Percentiles rank a stretch among this genome's conserved stretches.
Conservation (phyloP, 1,140 invertebrate species). For the Phymorhynchus buccinoides region DNA sequence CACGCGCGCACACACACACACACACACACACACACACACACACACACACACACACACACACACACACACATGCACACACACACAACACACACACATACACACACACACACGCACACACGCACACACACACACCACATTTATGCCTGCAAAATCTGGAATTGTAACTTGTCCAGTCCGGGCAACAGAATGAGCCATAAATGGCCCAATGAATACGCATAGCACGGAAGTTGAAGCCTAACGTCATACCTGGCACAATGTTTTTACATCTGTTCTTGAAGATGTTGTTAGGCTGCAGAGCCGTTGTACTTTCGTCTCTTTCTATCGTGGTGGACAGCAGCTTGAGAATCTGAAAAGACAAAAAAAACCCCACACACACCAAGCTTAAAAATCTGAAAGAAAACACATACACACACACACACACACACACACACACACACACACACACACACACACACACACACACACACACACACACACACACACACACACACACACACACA, state of each 20-base stretch:
- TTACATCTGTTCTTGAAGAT: slow-evolving; percentile 69
- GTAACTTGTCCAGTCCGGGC: too few relatives aligned
- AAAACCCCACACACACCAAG: neutral
- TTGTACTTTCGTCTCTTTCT: slow-evolving; percentile 62
- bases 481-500: slow-evolving; percentile 23
- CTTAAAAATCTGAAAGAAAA: neutral
- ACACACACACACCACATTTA: too few relatives aligned
- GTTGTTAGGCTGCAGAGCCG: slow-evolving; percentile 65
- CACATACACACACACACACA: slow-evolving; percentile 21
- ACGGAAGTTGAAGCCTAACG: too few relatives aligned
- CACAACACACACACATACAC: too few relatives aligned
- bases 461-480: neutral
- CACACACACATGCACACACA: neutral
- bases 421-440: slow-evolving; percentile 1
- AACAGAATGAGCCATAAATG: too few relatives aligned
- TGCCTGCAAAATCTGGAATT: too few relatives aligned
- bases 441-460: too few relatives aligned
- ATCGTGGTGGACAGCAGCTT: slow-evolving; percentile 60
- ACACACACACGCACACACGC: too few relatives aligned
- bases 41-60: neutral
- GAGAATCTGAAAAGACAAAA: slow-evolving; percentile 59
- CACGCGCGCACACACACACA: neutral
- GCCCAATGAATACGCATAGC: too few relatives aligned
- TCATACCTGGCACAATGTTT: slow-evolving; percentile 64
- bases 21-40: neutral